Conservation (phyloP, 2,888 invertebrate genomes). For the Athalia cordata region DNA sequence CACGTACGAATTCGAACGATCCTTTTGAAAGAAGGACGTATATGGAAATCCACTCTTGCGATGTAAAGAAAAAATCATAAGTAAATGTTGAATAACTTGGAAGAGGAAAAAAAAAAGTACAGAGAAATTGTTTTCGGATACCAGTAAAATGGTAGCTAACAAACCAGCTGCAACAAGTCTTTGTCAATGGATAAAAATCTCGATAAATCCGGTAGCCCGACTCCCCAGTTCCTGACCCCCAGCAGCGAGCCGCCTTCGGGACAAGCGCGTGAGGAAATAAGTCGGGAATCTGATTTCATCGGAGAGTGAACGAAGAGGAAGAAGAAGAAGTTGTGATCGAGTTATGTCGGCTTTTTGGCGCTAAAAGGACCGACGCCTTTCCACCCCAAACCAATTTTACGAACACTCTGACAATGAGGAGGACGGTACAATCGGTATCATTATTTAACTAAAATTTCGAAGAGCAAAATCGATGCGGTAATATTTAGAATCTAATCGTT, state of each 20-base stretch:
- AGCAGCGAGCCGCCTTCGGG: background rate
- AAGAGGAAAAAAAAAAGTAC: background rate
- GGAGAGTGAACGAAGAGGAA: background rate
- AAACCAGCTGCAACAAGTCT: background rate
- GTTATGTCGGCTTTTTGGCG: background rate
- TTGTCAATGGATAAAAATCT: background rate
- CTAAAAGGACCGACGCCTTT: background rate
- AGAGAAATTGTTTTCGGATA: background rate
- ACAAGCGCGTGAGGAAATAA: constrained; percentile 22
- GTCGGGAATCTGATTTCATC: constrained; percentile 21
- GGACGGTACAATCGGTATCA: no score
- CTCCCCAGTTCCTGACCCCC: background rate
- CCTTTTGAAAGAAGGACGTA: no score
- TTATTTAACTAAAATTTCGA: no score
- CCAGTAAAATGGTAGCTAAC: background rate
- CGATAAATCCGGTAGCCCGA: background rate
- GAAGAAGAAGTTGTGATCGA: constrained; percentile 9
- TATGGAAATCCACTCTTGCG: no score
- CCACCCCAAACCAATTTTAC: no score
- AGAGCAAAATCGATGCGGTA: no score
- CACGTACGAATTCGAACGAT: no score
- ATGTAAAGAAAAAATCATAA: no score
- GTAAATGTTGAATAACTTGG: no score
- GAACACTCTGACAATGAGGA: no score
- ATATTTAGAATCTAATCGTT: no score